Base-by-base conservation (phyloP, 2,113 vertebrate species). In the Muntiacus reevesi region DNA sequence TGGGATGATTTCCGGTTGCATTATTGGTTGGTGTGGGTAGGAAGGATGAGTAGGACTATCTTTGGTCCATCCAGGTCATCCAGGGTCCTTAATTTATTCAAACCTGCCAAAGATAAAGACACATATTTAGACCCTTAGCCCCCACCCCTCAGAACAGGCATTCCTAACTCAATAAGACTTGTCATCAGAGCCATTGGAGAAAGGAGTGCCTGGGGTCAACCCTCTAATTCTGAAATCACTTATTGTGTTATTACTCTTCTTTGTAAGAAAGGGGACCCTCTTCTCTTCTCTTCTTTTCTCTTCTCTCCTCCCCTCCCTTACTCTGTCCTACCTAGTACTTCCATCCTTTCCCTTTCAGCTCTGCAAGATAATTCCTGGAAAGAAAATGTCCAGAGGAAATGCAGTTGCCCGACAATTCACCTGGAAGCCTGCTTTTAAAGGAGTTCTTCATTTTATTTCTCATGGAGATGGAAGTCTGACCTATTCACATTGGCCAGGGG, bases 81-180 rank as follows among this genome's bases (percentile, higher is more conserved):
- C n/a, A 89, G 16, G 55, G 5, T 47, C 76, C 19, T 43, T 95
- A 84, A 76, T 93, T 98, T 92, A 91, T 91, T 94, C 71, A 82
- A 78, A 88, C 43, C 17, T 87, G 60, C 55, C 50, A 47, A 33
- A 57, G 57, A 90, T 47, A 74, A 81, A n/a, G 52, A 50, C 30
- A 85, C 17, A 43, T 87, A 83, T 91, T 92, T 54, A 94, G 71
- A 50, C 11, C n/a, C 54, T 79, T 7, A 84, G 2, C 16, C 64
- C 74, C 33, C 40, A 12, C 54, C 47, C 43, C 40, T 91, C n/a
- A 6, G 76, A 91, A 17, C n/a, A 88, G 84, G 52, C 6, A 87
- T 86, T 95, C 40, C 54, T 89, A 25, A 95, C 62, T 83, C 50
- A 54, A 5, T 40, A 93, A 83, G 11, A 54, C 59, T 87, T 95